Evolutionary conservation across 2,888 invertebrate species (phyloP), one percentile per base, ranked within the genome.

Genomic region (Agrotis segetum): DNA sequence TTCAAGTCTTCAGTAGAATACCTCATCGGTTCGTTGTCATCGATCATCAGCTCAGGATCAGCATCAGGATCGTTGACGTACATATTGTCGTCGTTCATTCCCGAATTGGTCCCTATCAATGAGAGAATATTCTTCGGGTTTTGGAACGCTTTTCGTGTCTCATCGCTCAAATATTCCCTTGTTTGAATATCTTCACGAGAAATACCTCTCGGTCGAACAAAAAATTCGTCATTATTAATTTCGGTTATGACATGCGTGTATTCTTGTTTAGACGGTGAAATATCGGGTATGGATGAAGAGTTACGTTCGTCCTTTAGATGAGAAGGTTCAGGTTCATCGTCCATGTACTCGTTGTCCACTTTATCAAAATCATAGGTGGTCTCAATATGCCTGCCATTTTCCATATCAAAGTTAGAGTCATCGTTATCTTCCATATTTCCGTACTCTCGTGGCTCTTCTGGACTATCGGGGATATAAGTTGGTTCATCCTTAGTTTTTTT

Each of bases 191-290:
- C 97, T 92, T 98, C 98, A 88, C 97, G 97, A 80, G 98, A 98
- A 88, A 98, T 97, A 77, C 98, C 98, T 90, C 98, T 97, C 92
- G 98, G 98, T 83, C 98, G 97, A 76, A 98, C 96, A 91, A 98
- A 98, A 95, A 98, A 98, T 94, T 98, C 98, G 92, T 98, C 98
- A 56, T 98, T 98, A 89, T 98, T 97, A 82, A 98, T 98, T 95
- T 98, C 98, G 94, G 98, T 98, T 87, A 98, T 97, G 4, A 98
- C 97, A 91, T 92, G 95, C 86, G 93, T 95, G 90, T 93, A 94
- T 92, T 96, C 95, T 92, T 93, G 92, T 86, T 93, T 94, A 86
- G 92, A 90, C 86, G 93, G 93, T 90, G 94, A 92, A 78, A 92
- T 90, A 67, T 94, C 89, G n/a, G 92, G 88, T 71, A 89, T 89